Conservation (phyloP, 1,140 invertebrate species). For the Neodiprion fabricii region DNA sequence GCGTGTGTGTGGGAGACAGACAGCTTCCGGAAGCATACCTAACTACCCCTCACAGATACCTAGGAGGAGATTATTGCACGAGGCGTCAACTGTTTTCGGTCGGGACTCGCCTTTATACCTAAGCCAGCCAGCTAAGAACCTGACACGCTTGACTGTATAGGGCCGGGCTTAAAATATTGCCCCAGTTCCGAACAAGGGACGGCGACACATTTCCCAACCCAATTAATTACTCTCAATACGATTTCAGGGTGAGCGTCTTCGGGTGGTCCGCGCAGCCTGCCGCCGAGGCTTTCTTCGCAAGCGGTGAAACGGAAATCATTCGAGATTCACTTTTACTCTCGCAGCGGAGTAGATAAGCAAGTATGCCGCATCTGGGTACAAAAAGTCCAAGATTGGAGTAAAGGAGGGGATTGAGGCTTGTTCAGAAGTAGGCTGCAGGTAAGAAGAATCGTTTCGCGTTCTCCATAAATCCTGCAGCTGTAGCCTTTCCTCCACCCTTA, state of each 20-base stretch:
- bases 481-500: neutral
- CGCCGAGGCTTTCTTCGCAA: too few species aligned
- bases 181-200: neutral
- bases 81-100: constrained; percentile 17
- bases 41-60: constrained; percentile 41
- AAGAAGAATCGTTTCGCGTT: neutral
- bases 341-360: too few species aligned
- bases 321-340: too few species aligned
- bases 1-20: constrained; percentile 43
- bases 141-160: neutral
- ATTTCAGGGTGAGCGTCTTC: neutral
- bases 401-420: neutral
- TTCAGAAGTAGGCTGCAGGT: neutral
- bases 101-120: neutral
- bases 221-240: neutral
- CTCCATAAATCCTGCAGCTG: neutral
- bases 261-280: neutral
- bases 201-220: neutral
- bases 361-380: neutral
- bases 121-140: too few species aligned
- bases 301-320: too few species aligned
- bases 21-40: constrained; percentile 54
- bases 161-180: neutral
- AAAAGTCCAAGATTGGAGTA: neutral
- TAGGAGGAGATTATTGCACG: constrained; percentile 39